phyloP scores from a whole-genome alignment of 2,113 vertebrate species.

The Scytalopus superciliaris region DNA sequence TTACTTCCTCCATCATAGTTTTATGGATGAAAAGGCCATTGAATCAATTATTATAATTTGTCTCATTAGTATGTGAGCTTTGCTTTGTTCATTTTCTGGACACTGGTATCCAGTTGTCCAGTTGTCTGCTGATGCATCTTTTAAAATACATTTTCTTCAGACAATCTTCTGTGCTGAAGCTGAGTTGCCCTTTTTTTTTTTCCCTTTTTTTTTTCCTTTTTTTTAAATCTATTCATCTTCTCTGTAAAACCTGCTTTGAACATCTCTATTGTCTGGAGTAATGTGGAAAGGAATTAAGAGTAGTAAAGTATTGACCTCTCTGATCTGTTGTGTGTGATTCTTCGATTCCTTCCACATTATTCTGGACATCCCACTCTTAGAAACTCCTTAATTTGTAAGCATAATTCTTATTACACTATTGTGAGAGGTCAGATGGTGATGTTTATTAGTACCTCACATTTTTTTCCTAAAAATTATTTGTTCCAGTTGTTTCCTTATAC shows the following conservation, averaged over 20 bases:
- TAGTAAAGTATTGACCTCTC: neutral
- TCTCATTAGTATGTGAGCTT: neutral
- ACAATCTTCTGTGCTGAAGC: slow-evolving; percentile 38
- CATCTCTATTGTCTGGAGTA: slow-evolving; percentile 70
- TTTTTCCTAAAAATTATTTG: slow-evolving; percentile 74
- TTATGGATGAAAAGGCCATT: neutral
- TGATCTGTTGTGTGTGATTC: slow-evolving; percentile 33
- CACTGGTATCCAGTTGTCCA: neutral
- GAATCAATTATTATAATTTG: neutral
- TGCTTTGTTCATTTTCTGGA: slow-evolving; percentile 24
- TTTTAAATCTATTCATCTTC: neutral
- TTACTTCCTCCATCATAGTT: neutral
- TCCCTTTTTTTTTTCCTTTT: neutral
- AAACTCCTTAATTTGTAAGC: slow-evolving; percentile 41
- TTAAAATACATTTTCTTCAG: slow-evolving; percentile 43
- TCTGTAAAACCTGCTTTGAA: slow-evolving; percentile 42
- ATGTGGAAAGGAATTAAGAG: slow-evolving; percentile 67
- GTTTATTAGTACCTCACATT: slow-evolving; percentile 69
- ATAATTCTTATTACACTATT: slow-evolving; percentile 67
- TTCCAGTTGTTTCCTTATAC: slow-evolving; percentile 72
- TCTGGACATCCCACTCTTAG: slow-evolving; percentile 58
- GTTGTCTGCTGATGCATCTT: slow-evolving; percentile 22
- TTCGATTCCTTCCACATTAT: slow-evolving; percentile 70
- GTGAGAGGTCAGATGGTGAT: slow-evolving; percentile 70
- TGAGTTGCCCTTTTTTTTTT: neutral